Conservation (phyloP, 1,140 invertebrate species). For the Doryteuthis pealeii region DNA sequence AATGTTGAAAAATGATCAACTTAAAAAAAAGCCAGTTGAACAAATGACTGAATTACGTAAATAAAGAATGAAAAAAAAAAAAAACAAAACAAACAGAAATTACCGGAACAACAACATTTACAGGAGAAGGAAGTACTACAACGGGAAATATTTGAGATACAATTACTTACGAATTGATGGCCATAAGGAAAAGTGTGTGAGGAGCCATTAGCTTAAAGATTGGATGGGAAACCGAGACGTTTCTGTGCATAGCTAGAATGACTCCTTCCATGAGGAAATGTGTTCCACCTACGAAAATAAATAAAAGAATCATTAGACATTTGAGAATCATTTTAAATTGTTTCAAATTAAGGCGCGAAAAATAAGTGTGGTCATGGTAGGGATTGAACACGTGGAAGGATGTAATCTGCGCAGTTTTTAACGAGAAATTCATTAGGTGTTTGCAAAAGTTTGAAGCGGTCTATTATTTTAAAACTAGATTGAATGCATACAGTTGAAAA, state of each 20-base stretch:
- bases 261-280: slow-evolving; percentile 61
- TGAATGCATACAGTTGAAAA: no score
- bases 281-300: slow-evolving; percentile 38
- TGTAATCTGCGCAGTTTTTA: neutral
- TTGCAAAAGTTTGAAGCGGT: neutral
- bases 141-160: neutral
- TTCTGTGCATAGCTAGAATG: slow-evolving; percentile 53
- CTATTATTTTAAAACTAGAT: neutral
- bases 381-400: neutral
- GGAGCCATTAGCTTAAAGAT: slow-evolving; percentile 60
- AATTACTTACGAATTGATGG: slow-evolving; percentile 39
- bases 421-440: neutral
- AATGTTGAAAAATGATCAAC: no score
- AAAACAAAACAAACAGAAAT: slow-evolving; percentile 11
- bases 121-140: no score
- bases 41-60: no score
- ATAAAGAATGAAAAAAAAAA: slow-evolving; percentile 33
- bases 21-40: no score
- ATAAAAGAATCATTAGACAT: neutral
- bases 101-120: no score
- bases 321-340: no score
- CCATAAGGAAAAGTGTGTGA: slow-evolving; percentile 58
- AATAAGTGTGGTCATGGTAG: neutral
- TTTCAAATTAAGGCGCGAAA: no score
- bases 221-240: slow-evolving; percentile 60